A percentile compares a stretch with the other conserved stretches of the same genome.
Conservation (phyloP, 92 coral and sea anemone species). For the Meandrina meandrites region DNA sequence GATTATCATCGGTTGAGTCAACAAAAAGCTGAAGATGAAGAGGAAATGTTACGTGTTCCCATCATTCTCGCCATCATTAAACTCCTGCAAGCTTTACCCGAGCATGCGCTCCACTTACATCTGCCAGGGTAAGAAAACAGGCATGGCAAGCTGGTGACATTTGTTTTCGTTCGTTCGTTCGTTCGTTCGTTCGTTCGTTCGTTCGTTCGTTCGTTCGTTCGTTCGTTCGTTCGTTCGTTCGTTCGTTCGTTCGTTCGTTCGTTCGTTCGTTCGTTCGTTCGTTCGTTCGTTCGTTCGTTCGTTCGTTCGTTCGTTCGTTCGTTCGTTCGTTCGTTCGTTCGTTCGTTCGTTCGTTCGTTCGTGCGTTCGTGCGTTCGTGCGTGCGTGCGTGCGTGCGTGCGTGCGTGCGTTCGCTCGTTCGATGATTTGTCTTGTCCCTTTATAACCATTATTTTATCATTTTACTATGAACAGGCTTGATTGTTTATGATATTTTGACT, state of each 20-base stretch:
- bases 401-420: not conserved
- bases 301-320: not conserved
- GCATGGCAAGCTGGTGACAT: not conserved
- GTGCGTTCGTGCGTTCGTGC: not conserved
- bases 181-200: not conserved
- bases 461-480: too few relatives aligned
- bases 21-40: slow-evolving; percentile 79
- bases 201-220: not conserved
- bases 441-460: not conserved
- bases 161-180: not conserved
- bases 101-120: slow-evolving; percentile 82
- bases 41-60: slow-evolving; percentile 90
- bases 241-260: not conserved
- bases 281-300: not conserved
- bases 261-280: not conserved
- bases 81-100: slow-evolving; percentile 86
- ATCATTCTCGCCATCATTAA: slow-evolving; percentile 88
- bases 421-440: not conserved
- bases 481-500: not conserved
- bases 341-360: not conserved
- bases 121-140: slow-evolving; percentile 84
- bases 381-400: not conserved
- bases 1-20: slow-evolving; percentile 78
- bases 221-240: not conserved
- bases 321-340: not conserved